A percentile compares a stretch with the other conserved stretches of the same genome.
phyloP scores from a whole-genome alignment of 2,888 invertebrate genomes.

The Ophion ventricosus region DNA sequence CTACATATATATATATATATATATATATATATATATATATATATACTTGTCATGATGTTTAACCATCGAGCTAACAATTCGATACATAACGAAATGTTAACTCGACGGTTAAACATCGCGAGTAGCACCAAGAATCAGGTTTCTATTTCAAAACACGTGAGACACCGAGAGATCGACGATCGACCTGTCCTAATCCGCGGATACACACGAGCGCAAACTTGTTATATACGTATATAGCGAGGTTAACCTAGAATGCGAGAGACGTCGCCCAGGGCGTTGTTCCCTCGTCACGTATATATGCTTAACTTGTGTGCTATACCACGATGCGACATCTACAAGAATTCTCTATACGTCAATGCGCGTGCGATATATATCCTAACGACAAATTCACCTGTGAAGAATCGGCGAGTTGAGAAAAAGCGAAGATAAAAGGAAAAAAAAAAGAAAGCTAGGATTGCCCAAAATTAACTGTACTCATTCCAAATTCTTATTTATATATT shows the following conservation, averaged over 20 bases:
- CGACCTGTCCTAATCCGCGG: conserved; percentile 56
- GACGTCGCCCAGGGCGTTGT: conserved; percentile 74
- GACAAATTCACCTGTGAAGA: conserved; percentile 38
- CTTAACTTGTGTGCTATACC: conserved; percentile 30
- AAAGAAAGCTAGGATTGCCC: conserved; percentile 50
- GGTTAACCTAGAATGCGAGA: conserved; percentile 76
- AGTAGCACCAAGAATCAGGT: conserved; percentile 53
- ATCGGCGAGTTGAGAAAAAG: conserved; percentile 28
- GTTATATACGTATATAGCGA: conserved; percentile 34
- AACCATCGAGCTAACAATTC: background rate
- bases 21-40: background rate
- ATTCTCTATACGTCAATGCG: conserved; percentile 13
- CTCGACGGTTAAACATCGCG: conserved; percentile 13
- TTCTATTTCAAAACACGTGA: conserved; percentile 61
- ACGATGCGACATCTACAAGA: conserved; percentile 18
- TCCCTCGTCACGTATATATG: conserved; percentile 40
- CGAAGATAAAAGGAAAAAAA: conserved; percentile 33
- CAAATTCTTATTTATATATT: conserved; percentile 38
- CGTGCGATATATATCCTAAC: conserved; percentile 26
- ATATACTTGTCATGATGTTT: background rate
- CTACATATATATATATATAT: background rate
- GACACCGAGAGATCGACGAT: conserved; percentile 54
- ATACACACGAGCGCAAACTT: conserved; percentile 35
- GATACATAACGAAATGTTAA: background rate
- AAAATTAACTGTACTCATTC: conserved; percentile 47